phyloP scores from a whole-genome alignment of 1,140 invertebrate genomes.

The Lordiphosa stackelbergi region DNA sequence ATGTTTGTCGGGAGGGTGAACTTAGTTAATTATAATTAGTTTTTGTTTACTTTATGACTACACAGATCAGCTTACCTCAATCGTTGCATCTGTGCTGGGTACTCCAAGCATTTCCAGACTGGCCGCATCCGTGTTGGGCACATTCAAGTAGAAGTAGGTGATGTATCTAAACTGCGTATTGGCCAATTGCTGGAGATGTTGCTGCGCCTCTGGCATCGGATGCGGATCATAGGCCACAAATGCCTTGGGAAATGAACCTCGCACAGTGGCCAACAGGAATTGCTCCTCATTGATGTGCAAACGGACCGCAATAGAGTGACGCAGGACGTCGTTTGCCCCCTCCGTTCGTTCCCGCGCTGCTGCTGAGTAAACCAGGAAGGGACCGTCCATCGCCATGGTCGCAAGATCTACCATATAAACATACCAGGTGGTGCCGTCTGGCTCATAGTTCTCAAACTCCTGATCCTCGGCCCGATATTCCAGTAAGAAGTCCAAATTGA shows the following conservation, averaged over 20 bases:
- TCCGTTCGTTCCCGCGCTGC: conserved; percentile 77
- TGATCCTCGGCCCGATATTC: conserved; percentile 83
- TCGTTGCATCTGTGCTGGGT: conserved; percentile 76
- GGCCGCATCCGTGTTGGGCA: conserved; percentile 81
- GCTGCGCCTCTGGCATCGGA: conserved; percentile 50
- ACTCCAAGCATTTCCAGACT: conserved; percentile 79
- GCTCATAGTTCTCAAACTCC: conserved; percentile 82
- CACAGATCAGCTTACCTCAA: conserved; percentile 25
- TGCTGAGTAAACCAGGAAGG: conserved; percentile 81
- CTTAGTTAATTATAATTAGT: no score
- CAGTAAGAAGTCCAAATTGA: conserved; percentile 81
- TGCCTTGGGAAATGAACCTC: conserved; percentile 64
- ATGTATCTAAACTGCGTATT: conserved; percentile 77
- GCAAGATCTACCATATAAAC: conserved; percentile 82
- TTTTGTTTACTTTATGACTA: no score
- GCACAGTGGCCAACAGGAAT: conserved; percentile 63
- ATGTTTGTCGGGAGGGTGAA: no score
- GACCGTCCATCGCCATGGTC: conserved; percentile 81
- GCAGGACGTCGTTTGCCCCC: conserved; percentile 80
- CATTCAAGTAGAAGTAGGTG: conserved; percentile 80
- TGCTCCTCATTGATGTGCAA: conserved; percentile 63
- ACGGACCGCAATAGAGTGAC: conserved; percentile 78
- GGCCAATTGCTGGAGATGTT: conserved; percentile 57
- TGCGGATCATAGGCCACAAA: conserved; percentile 63
- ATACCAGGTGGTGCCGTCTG: conserved; percentile 83